phyloP scores from a whole-genome alignment of 1,140 invertebrate genomes.

The Trichonephila clavipes region DNA sequence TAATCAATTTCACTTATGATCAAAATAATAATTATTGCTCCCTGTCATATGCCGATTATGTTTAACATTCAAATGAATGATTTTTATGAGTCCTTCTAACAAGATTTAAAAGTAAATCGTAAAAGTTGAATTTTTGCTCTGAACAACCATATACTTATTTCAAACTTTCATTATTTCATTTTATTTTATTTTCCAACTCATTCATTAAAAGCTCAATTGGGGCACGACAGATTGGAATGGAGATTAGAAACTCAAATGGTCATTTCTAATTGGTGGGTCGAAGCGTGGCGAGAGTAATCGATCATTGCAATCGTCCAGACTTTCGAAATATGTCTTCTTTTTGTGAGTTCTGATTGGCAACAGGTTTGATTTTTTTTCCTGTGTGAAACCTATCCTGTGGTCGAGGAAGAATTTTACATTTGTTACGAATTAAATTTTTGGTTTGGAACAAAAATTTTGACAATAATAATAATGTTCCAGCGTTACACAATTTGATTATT shows the following conservation, averaged over 20 bases:
- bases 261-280: background rate
- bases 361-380: background rate
- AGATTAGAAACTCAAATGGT: background rate
- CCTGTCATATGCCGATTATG: background rate
- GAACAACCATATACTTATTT: background rate
- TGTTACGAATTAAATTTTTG: no score
- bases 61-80: background rate
- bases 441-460: no score
- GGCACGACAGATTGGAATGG: slow-evolving; percentile 9
- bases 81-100: background rate
- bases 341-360: background rate
- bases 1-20: background rate
- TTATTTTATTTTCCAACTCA: background rate
- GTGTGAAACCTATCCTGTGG: background rate
- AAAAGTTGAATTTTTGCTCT: background rate
- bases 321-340: background rate
- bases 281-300: background rate
- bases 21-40: background rate
- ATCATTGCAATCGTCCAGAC: background rate
- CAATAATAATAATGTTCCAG: no score
- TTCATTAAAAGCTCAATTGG: background rate
- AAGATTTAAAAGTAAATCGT: background rate
- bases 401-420: background rate
- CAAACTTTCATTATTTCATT: background rate
- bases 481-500: no score